Evolutionary conservation across 2,113 vertebrate species (phyloP).

Genomic region (Sceloporus tristichus): DNA sequence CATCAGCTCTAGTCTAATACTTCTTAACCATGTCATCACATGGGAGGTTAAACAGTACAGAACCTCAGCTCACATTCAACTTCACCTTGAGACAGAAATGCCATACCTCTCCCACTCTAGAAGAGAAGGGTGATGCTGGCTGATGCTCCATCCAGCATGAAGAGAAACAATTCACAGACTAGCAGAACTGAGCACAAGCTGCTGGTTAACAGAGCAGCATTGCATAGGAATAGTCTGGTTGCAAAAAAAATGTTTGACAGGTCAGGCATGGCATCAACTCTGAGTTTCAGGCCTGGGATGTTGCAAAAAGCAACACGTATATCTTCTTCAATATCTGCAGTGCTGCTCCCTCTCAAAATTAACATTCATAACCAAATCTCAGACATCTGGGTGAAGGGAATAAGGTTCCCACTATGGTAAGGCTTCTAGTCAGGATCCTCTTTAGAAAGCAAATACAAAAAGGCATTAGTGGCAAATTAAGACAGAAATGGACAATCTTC

Average conservation of each 20-base stretch:
- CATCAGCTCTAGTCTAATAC: background rate
- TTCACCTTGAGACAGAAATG: background rate
- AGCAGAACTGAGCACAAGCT: background rate
- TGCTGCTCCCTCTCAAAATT: background rate
- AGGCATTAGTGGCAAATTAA: background rate
- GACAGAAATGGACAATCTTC: no score
- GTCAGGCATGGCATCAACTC: background rate
- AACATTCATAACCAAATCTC: background rate
- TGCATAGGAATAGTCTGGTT: fast-evolving
- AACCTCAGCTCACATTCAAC: background rate
- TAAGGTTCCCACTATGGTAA: no score
- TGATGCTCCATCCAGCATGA: background rate
- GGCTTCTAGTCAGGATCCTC: no score
- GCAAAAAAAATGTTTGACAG: background rate
- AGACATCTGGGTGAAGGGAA: background rate
- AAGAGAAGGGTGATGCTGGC: background rate
- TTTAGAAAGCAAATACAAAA: background rate
- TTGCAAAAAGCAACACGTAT: background rate
- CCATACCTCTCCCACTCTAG: background rate
- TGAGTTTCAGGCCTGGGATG: background rate
- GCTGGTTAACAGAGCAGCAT: background rate
- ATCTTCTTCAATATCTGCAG: background rate
- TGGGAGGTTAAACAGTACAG: background rate
- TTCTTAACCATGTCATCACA: background rate
- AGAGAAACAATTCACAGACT: background rate